A percentile compares a stretch with the other conserved stretches of the same genome.
Evolutionary conservation across 2,888 invertebrate genomes (phyloP).

Genomic region (Drosophila algonquin): DNA sequence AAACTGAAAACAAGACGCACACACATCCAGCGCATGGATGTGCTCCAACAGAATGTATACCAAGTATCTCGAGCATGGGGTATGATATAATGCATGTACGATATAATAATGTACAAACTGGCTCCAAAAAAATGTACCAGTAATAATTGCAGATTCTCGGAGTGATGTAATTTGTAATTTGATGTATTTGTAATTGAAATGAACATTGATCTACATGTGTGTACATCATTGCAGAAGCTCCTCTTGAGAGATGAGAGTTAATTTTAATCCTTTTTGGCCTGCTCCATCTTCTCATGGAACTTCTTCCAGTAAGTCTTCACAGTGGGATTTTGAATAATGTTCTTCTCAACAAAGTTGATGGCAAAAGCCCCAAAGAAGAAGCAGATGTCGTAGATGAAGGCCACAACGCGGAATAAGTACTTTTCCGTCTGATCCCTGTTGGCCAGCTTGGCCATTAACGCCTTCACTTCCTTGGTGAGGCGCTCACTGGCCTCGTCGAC

Average conservation of each 20-base stretch:
- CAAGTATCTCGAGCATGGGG: slow-evolving; percentile 85
- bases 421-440: slow-evolving; percentile 77
- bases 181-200: slow-evolving; percentile 13
- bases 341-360: slow-evolving; percentile 57
- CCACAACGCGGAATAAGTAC: slow-evolving; percentile 76
- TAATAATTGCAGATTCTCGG: slow-evolving; percentile 26
- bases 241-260: not conserved
- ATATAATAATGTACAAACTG: not conserved
- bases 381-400: slow-evolving; percentile 74
- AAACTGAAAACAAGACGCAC: slow-evolving; percentile 66
- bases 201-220: slow-evolving; percentile 3
- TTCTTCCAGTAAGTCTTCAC: slow-evolving; percentile 70
- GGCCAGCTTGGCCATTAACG: slow-evolving; percentile 50
- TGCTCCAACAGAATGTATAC: slow-evolving; percentile 89
- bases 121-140: slow-evolving; percentile 18
- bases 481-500: slow-evolving; percentile 36
- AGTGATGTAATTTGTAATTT: slow-evolving; percentile 23
- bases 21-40: slow-evolving; percentile 90
- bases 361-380: slow-evolving; percentile 60
- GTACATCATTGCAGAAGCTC: slow-evolving; percentile 18
- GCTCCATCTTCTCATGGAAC: slow-evolving; percentile 76
- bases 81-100: no score
- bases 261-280: slow-evolving; percentile 70
- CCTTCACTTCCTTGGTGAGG: slow-evolving; percentile 53
- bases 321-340: slow-evolving; percentile 62